These are phyloP conservation scores for Platalea minor DNA, from an alignment of 2,797 vertebrate species.

Conservation along the genomic window DNA sequence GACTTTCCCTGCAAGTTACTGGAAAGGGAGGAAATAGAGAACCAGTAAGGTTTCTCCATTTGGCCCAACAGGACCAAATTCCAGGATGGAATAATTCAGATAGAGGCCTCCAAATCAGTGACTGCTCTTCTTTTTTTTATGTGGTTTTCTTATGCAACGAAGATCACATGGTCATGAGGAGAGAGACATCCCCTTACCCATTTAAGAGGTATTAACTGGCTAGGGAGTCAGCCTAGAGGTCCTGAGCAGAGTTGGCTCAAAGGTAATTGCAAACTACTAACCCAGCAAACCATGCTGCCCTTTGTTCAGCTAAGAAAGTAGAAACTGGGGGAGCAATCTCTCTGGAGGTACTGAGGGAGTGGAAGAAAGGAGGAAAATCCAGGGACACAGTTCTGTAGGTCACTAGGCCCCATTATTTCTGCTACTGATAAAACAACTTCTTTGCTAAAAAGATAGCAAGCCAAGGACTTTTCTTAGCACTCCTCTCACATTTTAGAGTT, in stretches of 20 bases:
- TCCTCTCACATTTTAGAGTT: background rate
- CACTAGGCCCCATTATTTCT: background rate
- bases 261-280: background rate
- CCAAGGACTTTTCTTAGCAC: background rate
- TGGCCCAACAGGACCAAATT: background rate
- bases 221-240: background rate
- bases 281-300: background rate
- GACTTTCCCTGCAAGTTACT: background rate
- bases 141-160: background rate
- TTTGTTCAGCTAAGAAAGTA: background rate
- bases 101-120: background rate
- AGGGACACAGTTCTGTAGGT: background rate
- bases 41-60: background rate
- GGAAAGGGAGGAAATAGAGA: background rate
- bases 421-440: background rate
- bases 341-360: background rate
- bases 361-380: background rate
- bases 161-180: background rate
- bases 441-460: background rate
- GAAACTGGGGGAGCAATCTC: background rate
- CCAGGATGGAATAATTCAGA: background rate
- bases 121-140: background rate
- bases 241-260: accelerated
- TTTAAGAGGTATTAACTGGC: background rate
- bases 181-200: background rate